phyloP scores from a whole-genome alignment of 53 echinoderm and acorn worm species.

The Echinarachnius parma region DNA sequence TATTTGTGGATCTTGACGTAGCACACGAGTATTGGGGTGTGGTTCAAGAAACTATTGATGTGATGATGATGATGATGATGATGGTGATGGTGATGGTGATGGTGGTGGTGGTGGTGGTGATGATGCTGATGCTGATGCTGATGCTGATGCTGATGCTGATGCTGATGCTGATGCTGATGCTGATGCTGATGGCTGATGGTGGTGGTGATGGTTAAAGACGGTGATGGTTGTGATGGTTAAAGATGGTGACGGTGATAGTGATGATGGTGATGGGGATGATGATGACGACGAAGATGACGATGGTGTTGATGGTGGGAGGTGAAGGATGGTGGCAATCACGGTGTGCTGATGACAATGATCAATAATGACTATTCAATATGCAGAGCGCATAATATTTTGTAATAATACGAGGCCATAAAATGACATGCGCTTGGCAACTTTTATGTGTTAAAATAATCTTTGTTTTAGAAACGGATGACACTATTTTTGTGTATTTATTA shows the following conservation, averaged over 20 bases:
- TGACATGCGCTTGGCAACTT: too few species aligned
- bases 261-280: not conserved
- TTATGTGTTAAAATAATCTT: too few species aligned
- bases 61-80: not conserved
- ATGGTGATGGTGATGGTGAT: conserved; percentile 1
- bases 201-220: not conserved
- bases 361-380: not conserved
- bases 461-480: too few species aligned
- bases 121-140: not conserved
- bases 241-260: not conserved
- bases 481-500: too few species aligned
- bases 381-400: too few species aligned
- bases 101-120: not conserved
- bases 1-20: too few species aligned
- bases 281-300: not conserved
- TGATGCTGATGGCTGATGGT: not conserved
- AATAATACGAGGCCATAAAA: too few species aligned
- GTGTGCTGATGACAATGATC: not conserved
- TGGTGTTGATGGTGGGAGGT: not conserved
- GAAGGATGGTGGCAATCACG: not conserved
- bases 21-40: too few species aligned
- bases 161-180: not conserved
- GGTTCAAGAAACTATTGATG: not conserved
- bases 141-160: not conserved
- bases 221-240: not conserved